Conservation (phyloP, 2,113 vertebrate species). For the Xiphorhynchus elegans region DNA sequence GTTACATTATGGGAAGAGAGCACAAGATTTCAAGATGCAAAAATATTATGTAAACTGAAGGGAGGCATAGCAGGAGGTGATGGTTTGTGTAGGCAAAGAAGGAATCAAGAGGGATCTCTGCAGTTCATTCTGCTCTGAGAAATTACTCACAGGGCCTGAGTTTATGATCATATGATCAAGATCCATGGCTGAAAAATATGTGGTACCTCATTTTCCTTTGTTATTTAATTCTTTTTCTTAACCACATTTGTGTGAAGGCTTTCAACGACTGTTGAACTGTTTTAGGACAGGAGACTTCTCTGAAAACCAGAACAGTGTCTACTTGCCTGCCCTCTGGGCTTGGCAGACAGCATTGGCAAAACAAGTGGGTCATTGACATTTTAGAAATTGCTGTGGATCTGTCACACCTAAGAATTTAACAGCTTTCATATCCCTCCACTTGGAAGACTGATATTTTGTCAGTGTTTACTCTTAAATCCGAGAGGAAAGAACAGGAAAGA, state of each 20-base stretch:
- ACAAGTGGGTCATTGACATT: not conserved
- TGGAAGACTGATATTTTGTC: not conserved
- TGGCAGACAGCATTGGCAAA: not conserved
- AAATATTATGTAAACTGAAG: not conserved
- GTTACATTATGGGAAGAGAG: not conserved
- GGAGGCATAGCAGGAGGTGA: not conserved
- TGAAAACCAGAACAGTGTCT: not conserved
- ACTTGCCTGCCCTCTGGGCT: not conserved
- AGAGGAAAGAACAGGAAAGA: not conserved
- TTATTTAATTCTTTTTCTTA: not conserved
- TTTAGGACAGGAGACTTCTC: not conserved
- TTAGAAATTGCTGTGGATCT: not conserved
- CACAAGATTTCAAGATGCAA: not conserved
- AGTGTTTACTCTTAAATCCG: not conserved
- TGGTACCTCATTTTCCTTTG: not conserved
- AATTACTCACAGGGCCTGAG: not conserved
- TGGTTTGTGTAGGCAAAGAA: not conserved
- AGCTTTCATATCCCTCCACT: not conserved
- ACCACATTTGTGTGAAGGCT: not conserved
- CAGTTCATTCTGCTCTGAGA: not conserved
- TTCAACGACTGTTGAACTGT: not conserved
- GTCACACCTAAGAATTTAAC: not conserved
- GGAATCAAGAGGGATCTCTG: not conserved
- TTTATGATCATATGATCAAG: not conserved
- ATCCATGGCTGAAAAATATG: not conserved